Evolutionary conservation across 2,113 vertebrate species (phyloP), one percentile per base, ranked within the genome.

Genomic region (Cynocephalus volans): DNA sequence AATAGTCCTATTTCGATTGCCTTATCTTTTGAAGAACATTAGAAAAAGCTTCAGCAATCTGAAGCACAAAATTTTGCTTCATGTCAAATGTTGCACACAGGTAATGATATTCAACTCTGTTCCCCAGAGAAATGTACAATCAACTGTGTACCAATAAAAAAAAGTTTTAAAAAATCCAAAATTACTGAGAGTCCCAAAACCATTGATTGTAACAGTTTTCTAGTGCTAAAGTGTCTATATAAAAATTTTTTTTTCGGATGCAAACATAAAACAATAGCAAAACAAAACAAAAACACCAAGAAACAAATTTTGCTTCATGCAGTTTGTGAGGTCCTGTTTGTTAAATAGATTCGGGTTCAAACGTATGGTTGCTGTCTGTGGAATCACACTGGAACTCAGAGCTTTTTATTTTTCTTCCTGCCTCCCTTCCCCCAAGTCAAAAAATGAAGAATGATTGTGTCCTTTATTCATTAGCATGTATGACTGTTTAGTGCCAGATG

Each of bases 381-480:
- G 69, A 79, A 60, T 83, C 17, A 48, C 9, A 83, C 62, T 52
- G 52, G 41, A 65, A 64, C 52, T 54, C 26, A 93, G 52, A 92
- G 70, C 31, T 81, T 92, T 92, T 84, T 62, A 58, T 79, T 90
- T 93, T 93, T 72, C 45, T 50, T 36, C 75, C n/a, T 8, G 58
- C 23, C 11, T 96, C 8, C 36, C 9, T 94, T 84, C 52, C 77
- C 48, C 19, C 10, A 79, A 60, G 45, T 79, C n/a, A 36, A 90
- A 96, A 89, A 97, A 72, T 90, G 50, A 62, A 79, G 48, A 95
- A 83, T 50, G 60, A 86, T 62, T 73, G 52, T 77, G 7, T 8
- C 56, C 23, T 90, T 97, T n/a, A 75, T 60, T 92, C 73, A 93
- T 85, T 91, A 93, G 36, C 8, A 82, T 85, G 85, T 87, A 76